Evolutionary conservation across 1,140 invertebrate species (phyloP).

Genomic region (Drosophila nebulosa): DNA sequence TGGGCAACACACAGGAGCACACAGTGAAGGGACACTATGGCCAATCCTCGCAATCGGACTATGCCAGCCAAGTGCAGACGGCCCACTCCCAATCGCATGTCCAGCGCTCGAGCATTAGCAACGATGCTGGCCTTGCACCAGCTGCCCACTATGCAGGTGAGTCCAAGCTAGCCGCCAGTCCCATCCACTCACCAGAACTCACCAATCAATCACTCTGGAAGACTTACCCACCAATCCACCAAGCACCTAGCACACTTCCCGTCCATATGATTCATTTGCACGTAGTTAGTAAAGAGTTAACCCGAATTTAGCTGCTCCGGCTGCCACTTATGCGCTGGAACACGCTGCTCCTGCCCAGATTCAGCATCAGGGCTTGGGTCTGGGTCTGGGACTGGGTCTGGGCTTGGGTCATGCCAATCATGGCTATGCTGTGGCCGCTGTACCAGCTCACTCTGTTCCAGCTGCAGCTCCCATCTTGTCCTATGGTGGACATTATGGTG

Average conservation of each 20-base stretch:
- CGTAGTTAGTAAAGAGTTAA: conserved; percentile 45
- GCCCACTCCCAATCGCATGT: conserved; percentile 83
- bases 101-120: conserved; percentile 82
- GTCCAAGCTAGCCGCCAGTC: background rate
- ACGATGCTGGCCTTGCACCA: conserved; percentile 80
- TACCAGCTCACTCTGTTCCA: too few relatives aligned
- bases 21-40: conserved; percentile 83
- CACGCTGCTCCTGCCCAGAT: conserved; percentile 61
- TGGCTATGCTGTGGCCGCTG: conserved; percentile 26
- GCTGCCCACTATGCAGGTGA: conserved; percentile 62
- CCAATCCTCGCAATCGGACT: conserved; percentile 82
- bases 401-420: conserved; percentile 48
- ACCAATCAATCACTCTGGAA: background rate
- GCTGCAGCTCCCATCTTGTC: conserved; percentile 34
- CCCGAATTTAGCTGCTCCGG: conserved; percentile 50
- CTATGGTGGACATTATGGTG: conserved; percentile 59
- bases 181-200: background rate
- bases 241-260: background rate
- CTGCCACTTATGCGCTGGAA: conserved; percentile 49
- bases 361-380: conserved; percentile 8
- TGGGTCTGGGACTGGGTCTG: background rate
- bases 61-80: conserved; percentile 82
- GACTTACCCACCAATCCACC: conserved; percentile 7
- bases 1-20: conserved; percentile 82
- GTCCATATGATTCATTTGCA: conserved; percentile 7